phyloP scores from a whole-genome alignment of 2,113 vertebrate species.

The Rhea americana region DNA sequence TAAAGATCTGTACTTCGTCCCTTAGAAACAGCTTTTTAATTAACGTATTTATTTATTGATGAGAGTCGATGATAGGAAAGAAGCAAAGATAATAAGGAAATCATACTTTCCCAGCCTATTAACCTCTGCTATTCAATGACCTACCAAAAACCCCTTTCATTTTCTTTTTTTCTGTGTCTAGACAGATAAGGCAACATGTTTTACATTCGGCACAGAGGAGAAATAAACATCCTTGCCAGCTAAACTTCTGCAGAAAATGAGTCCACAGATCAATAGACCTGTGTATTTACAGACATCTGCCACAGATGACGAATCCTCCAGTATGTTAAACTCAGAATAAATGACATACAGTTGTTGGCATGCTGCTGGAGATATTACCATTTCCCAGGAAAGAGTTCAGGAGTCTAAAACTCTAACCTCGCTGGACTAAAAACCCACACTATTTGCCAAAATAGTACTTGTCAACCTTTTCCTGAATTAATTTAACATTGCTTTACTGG shows the following conservation, averaged over 20 bases:
- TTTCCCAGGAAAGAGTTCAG: neutral
- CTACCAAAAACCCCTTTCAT: neutral
- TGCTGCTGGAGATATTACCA: neutral
- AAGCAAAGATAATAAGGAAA: slow-evolving; percentile 1
- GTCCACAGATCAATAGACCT: neutral
- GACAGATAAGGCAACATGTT: neutral
- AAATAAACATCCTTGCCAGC: neutral
- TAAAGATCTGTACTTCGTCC: neutral
- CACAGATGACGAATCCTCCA: neutral
- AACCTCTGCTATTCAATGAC: slow-evolving; percentile 5
- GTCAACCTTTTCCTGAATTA: neutral
- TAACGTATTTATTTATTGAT: slow-evolving; percentile 61
- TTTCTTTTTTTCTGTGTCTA: neutral
- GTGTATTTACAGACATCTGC: slow-evolving; percentile 25
- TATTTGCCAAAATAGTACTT: neutral
- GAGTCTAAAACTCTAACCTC: neutral
- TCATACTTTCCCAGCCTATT: neutral
- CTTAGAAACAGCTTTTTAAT: slow-evolving; percentile 51
- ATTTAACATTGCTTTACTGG: neutral
- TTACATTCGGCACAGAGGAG: neutral
- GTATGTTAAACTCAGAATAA: neutral
- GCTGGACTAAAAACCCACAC: neutral
- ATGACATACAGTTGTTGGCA: neutral
- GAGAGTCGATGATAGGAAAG: slow-evolving; percentile 4
- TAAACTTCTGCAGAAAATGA: neutral